Conservation (phyloP, 2,888 invertebrate species). For the Julus scandinavius region DNA sequence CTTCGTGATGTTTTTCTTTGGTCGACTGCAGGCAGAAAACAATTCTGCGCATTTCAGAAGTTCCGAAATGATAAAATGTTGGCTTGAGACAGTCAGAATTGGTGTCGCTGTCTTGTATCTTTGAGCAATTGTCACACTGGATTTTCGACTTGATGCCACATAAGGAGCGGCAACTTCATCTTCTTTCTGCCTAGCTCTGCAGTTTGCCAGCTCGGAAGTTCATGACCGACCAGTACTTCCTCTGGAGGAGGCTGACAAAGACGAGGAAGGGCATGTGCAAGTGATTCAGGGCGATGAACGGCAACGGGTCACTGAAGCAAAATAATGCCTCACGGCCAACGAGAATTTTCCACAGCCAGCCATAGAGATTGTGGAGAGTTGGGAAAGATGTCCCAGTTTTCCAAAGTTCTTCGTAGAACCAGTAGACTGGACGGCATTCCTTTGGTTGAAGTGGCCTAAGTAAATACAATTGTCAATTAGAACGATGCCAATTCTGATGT, state of each 20-base stretch:
- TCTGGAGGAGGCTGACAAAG: constrained; percentile 53
- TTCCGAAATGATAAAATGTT: neutral
- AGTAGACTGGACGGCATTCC: constrained; percentile 49
- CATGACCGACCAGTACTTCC: constrained; percentile 51
- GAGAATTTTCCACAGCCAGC: constrained; percentile 53
- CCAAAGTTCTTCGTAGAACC: constrained; percentile 56
- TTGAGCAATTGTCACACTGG: neutral
- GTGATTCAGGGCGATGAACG: constrained; percentile 58
- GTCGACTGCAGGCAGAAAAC: neutral
- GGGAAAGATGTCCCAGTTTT: constrained; percentile 42
- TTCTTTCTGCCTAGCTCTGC: constrained; percentile 4
- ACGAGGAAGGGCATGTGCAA: constrained; percentile 58
- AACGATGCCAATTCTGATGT: no score
- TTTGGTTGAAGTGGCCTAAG: constrained; percentile 53
- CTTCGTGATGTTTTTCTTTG: neutral
- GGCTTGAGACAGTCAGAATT: neutral
- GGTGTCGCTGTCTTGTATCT: neutral
- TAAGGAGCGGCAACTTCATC: neutral
- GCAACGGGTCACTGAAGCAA: constrained; percentile 56
- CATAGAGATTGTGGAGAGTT: neutral
- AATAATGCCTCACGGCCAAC: constrained; percentile 57
- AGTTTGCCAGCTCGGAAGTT: constrained; percentile 55
- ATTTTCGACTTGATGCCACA: neutral
- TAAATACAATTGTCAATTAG: no score
- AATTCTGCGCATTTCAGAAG: neutral